Evolutionary conservation across 30 jellyfish, hydroid and myxozoan species (phyloP).

Genomic region (Sanderia malayensis): DNA sequence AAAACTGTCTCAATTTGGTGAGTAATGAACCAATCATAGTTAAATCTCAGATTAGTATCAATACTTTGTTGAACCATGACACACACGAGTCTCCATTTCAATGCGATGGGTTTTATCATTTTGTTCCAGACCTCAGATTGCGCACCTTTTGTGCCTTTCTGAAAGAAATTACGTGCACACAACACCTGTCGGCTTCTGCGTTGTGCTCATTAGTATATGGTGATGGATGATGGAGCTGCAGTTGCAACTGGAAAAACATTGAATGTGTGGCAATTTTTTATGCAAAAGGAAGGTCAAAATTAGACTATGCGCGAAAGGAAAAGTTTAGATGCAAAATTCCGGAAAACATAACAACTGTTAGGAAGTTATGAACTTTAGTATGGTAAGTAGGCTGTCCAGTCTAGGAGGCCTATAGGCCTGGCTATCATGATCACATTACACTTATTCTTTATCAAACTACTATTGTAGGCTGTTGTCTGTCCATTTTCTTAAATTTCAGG

Average conservation of each 20-base stretch:
- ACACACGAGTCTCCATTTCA: neutral
- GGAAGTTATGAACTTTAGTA: too few relatives aligned
- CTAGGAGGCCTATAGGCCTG: too few relatives aligned
- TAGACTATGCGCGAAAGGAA: neutral
- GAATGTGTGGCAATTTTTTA: neutral
- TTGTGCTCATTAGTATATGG: neutral
- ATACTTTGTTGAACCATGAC: neutral
- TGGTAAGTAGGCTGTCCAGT: too few relatives aligned
- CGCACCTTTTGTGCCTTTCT: constrained; percentile 1
- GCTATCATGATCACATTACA: too few relatives aligned
- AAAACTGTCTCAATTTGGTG: neutral
- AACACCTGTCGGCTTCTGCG: neutral
- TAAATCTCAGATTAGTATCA: neutral
- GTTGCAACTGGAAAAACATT: neutral
- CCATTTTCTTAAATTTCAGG: too few relatives aligned
- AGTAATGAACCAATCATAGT: too few relatives aligned
- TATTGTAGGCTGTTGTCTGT: too few relatives aligned
- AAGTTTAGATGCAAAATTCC: neutral
- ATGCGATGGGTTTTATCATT: neutral
- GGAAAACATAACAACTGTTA: neutral
- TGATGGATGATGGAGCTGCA: neutral
- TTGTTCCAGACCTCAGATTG: neutral
- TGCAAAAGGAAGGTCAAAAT: neutral
- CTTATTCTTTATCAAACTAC: too few relatives aligned
- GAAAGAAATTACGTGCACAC: neutral